Evolutionary conservation across 2,888 invertebrate genomes (phyloP).

Genomic region (Tuberolachnus salignus): DNA sequence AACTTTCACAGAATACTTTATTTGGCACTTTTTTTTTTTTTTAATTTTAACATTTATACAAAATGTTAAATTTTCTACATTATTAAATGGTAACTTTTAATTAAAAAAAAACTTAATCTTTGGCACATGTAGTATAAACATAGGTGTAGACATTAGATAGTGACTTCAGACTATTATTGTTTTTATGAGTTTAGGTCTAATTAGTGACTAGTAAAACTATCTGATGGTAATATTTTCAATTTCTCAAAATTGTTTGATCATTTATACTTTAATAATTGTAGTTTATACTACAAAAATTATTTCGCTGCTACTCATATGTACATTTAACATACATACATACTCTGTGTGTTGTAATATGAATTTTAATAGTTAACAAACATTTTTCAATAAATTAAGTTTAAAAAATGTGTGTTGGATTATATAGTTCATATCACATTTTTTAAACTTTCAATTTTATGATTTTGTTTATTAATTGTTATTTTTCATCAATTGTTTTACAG

Average conservation of each 20-base stretch:
- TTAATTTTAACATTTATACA: no score
- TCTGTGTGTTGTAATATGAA: neutral
- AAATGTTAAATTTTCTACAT: no score
- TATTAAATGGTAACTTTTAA: no score
- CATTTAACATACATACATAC: slow-evolving; percentile 43
- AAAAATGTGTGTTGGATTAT: neutral
- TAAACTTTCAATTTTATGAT: neutral
- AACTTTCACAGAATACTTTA: no score
- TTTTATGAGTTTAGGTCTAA: no score
- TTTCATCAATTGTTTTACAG: slow-evolving; percentile 62
- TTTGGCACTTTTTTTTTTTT: no score
- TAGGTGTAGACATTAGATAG: no score
- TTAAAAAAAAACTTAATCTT: no score
- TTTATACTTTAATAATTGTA: no score
- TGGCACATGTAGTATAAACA: no score
- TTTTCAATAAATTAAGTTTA: neutral
- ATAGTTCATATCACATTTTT: neutral
- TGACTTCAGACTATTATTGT: no score
- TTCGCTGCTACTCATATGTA: neutral
- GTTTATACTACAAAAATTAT: neutral
- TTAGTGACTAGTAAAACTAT: neutral
- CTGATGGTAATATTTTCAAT: neutral
- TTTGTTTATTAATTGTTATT: neutral
- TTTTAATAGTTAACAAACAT: neutral
- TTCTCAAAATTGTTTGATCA: neutral